phyloP scores from a whole-genome alignment of 2,113 vertebrate species.

The Cervus canadensis region DNA sequence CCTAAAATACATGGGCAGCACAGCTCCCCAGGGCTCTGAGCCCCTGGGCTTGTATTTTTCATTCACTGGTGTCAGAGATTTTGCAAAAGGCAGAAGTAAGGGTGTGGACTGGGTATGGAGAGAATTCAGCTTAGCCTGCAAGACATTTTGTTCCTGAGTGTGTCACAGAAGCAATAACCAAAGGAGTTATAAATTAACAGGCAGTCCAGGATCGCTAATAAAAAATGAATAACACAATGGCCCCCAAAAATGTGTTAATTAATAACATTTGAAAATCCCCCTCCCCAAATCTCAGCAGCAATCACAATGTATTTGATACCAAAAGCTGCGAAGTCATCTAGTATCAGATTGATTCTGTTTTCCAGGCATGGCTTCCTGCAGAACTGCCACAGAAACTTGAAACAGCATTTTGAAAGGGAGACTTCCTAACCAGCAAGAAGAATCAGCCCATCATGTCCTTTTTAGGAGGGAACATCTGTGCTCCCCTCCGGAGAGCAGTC shows the following conservation, averaged over 20 bases:
- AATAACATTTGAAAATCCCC: background rate
- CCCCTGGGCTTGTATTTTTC: background rate
- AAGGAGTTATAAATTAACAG: background rate
- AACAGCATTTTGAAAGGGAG: conserved; percentile 28
- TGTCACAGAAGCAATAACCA: background rate
- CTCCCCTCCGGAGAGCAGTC: conserved; percentile 1
- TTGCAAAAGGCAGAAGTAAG: background rate
- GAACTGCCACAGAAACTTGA: conserved; percentile 10
- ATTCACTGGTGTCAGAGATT: background rate
- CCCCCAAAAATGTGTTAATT: background rate
- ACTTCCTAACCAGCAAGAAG: background rate
- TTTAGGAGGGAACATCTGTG: conserved; percentile 57
- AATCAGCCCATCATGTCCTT: conserved; percentile 15
- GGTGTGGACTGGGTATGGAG: too few species aligned
- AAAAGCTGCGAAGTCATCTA: background rate
- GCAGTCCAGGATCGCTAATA: background rate
- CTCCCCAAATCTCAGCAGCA: background rate
- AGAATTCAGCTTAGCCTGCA: background rate
- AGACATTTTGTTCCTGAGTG: background rate
- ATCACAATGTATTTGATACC: background rate
- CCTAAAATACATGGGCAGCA: background rate
- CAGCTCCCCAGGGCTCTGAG: background rate
- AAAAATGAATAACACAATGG: background rate
- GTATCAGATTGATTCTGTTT: conserved; percentile 35
- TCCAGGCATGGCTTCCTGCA: background rate